Evolutionary conservation across 2,888 invertebrate genomes (phyloP), one percentile per base, ranked within the genome.

Genomic region (Cephus nigrinus): DNA sequence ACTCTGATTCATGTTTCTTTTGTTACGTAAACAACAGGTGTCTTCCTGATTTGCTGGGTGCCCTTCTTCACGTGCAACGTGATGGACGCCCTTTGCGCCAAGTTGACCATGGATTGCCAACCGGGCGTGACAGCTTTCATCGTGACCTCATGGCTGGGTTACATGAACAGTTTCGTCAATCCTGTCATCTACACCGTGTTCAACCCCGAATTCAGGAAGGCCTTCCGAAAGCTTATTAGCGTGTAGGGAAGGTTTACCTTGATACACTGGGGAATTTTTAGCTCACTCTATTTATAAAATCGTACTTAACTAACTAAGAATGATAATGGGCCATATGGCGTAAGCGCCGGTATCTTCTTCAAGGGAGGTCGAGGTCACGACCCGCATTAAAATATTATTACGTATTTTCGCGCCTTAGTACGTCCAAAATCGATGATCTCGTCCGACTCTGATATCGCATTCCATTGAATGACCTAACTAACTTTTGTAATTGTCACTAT

Each of bases 41-140:
- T 99, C 3, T 99, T 99, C 92, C 95, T 99, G 71, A 95, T 98
- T 89, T 99, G 99, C 92, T 99, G 99, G 99, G 96, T 98, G 81
- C 99, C 99, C 68, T 99, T 99, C 93, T 99, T 99, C 94, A 97
- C 98, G 2, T 98, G 98, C 93, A 98, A 98, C 92, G 98, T 99
- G 84, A 95, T 98, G 93, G 98, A 98, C 90, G 99, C 99, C 12
- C 95, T 99, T 91, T 99, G 99, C 93, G 96, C 96, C 87, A 97
- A 98, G 92, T 93, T 97, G 86, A 94, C 94, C 75, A 93, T 94
- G 85, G 94, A 95, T 82, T 97, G 96, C 91, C 95, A 96, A 82
- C 97, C 98, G 0, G 96, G 98, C 34, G 94, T 98, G 84, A 96
- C 96, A 33, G 96, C 96, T 75, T 99, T 99, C 92, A 96, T 98